Evolutionary conservation across 2,888 invertebrate genomes (phyloP), one percentile per base, ranked within the genome.

Genomic region (Andrena minutula): DNA sequence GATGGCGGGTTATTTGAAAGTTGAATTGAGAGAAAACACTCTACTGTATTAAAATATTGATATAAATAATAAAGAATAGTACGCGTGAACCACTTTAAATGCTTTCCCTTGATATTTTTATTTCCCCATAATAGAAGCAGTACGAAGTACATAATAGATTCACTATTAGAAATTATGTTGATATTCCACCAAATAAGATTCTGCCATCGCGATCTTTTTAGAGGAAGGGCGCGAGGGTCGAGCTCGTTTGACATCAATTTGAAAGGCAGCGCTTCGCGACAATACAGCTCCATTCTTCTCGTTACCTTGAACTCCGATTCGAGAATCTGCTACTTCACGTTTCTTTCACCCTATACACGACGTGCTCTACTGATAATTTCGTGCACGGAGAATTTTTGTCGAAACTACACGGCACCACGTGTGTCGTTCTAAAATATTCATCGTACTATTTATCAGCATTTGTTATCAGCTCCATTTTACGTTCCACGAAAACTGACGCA

Each of bases 1-100:
- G 28, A n/a, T 32, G 63, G 83, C 81, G 81, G 75, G 83, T 16
- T 72, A 73, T 79, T 80, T 60, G 23, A 82, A 73, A 60, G 20
- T 16, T 7, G 30, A 49, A 32, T 23, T 3, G 4, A 51, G 10
- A 20, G 8, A 32, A 28, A 71, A 10, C 4, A 51, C 8, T 23
- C 20, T 16, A 32, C 53, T 20, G 3, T 2, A 3, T 53, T 53
- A 8, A 53, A 41, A 41, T 16, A 16, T 41, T 41, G 4, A 41
- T 41, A 16, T 41, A 41, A 41, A 41, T 16, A 5, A 41, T 41
- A 4, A 5, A 16, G 12, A 41, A 41, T 41, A 41, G 4, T 41
- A 16, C 16, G 41, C 23, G 12, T 26, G 2, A 10, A 56, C 26
- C 26, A 4, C 10, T 35, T 26, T 1, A 26, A 23, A 3, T 56